These are phyloP conservation scores for Noctua fimbriata DNA, from an alignment of 2,888 invertebrate genomes.

Conservation along the genomic window DNA sequence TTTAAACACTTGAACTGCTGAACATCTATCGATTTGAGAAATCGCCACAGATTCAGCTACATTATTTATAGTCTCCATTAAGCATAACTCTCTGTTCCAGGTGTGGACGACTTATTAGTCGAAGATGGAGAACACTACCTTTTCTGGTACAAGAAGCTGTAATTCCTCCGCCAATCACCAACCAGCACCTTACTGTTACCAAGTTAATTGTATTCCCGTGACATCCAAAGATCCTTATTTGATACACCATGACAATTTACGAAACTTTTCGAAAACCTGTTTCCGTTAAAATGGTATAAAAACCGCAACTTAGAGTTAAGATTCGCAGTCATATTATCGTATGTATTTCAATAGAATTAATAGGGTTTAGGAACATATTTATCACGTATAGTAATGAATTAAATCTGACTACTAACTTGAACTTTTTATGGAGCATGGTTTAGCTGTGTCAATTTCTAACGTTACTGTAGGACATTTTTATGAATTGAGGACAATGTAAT, in stretches of 20 bases:
- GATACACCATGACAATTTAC: not conserved
- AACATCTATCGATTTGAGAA: not conserved
- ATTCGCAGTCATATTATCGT: constrained; percentile 44
- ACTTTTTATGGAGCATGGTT: constrained; percentile 26
- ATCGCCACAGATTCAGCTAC: not conserved
- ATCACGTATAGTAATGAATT: constrained; percentile 49
- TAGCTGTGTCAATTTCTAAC: constrained; percentile 53
- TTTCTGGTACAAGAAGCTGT: constrained; percentile 98
- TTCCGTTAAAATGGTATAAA: constrained; percentile 2
- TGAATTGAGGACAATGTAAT: constrained; percentile 3
- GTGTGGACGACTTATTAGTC: constrained; percentile 96
- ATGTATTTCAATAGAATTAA: constrained; percentile 56
- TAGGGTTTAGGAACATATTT: constrained; percentile 50
- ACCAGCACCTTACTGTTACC: constrained; percentile 9
- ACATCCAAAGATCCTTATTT: constrained; percentile 24
- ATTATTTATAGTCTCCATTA: not conserved
- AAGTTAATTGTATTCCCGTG: constrained; percentile 42
- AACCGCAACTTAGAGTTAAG: constrained; percentile 34
- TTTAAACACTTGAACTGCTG: not conserved
- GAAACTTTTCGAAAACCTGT: not conserved
- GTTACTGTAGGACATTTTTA: constrained; percentile 28
- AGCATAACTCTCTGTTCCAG: constrained; percentile 87
- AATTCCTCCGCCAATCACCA: constrained; percentile 76
- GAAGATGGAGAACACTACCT: constrained; percentile 97
- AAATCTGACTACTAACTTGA: constrained; percentile 39